These are phyloP conservation scores for Heterotilapia buettikoferi DNA, from an alignment of 2,113 vertebrate genomes.

Conservation along the genomic window DNA sequence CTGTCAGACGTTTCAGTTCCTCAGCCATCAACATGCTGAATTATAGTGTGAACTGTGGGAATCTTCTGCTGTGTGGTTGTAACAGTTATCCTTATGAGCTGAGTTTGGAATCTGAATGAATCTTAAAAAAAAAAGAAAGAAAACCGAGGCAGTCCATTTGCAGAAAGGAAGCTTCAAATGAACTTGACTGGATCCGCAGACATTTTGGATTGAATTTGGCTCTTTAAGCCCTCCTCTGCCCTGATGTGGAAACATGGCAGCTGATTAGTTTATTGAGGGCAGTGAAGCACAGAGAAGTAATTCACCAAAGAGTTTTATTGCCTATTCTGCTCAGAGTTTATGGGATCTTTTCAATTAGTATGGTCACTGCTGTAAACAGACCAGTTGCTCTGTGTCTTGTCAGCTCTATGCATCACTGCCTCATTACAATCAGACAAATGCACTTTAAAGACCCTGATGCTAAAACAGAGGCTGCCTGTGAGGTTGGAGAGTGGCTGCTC, in stretches of 20 bases:
- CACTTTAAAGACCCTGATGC: background rate
- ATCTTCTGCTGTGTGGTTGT: background rate
- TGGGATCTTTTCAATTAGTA: constrained; percentile 43
- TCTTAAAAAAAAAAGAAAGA: background rate
- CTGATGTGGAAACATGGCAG: background rate
- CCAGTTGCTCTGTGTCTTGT: constrained; percentile 8
- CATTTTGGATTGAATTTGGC: background rate
- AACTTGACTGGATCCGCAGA: background rate
- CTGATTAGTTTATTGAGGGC: constrained; percentile 29
- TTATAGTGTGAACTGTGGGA: background rate
- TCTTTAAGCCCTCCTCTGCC: background rate
- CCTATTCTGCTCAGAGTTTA: constrained; percentile 33
- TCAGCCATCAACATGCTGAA: background rate
- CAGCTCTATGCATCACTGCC: constrained; percentile 23
- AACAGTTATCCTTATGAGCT: background rate
- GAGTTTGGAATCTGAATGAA: background rate
- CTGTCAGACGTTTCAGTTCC: background rate
- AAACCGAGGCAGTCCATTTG: background rate
- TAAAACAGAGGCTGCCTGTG: background rate
- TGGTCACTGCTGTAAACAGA: constrained; percentile 18
- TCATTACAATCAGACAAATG: constrained; percentile 29
- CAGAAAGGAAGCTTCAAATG: background rate
- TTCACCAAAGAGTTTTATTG: constrained; percentile 25
- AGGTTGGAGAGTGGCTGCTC: background rate
- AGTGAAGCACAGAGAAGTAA: constrained; percentile 1